A percentile compares a stretch with the other conserved stretches of the same genome.
phyloP scores from a whole-genome alignment of 2,113 vertebrate genomes.

The Pheucticus melanocephalus region DNA sequence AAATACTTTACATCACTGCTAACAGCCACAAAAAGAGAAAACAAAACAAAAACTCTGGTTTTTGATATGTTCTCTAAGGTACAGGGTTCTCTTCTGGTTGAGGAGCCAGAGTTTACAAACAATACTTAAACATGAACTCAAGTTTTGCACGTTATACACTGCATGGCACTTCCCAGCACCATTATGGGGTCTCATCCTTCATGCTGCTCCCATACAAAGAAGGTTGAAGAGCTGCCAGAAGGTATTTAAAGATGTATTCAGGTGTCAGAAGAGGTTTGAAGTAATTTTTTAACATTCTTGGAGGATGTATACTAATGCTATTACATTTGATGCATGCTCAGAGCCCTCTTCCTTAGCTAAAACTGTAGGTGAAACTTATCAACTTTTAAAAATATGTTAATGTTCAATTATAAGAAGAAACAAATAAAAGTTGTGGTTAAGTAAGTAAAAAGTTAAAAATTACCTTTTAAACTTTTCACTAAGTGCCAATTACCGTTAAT shows the following conservation, averaged over 20 bases:
- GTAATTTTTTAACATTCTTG: neutral
- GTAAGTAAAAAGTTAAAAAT: neutral
- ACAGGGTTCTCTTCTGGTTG: neutral
- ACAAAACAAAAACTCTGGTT: neutral
- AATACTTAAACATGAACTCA: neutral
- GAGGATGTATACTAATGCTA: neutral
- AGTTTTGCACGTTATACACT: rapidly evolving
- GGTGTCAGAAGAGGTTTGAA: neutral
- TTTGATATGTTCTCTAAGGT: neutral
- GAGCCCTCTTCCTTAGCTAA: neutral
- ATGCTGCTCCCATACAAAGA: neutral
- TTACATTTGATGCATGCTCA: rapidly evolving
- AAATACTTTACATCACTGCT: neutral
- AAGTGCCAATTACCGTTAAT: neutral
- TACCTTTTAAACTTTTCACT: neutral
- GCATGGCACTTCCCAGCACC: neutral
- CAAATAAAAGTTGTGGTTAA: neutral
- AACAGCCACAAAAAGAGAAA: neutral
- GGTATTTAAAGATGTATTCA: neutral
- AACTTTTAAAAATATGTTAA: neutral
- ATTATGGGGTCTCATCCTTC: neutral
- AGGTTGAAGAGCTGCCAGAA: neutral
- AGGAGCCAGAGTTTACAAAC: neutral
- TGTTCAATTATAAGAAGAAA: neutral
- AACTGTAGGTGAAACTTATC: neutral